These are phyloP conservation scores for Alcedo quadribrachys DNA, from an alignment of 2,797 vertebrate genomes.

Conservation along the genomic window DNA sequence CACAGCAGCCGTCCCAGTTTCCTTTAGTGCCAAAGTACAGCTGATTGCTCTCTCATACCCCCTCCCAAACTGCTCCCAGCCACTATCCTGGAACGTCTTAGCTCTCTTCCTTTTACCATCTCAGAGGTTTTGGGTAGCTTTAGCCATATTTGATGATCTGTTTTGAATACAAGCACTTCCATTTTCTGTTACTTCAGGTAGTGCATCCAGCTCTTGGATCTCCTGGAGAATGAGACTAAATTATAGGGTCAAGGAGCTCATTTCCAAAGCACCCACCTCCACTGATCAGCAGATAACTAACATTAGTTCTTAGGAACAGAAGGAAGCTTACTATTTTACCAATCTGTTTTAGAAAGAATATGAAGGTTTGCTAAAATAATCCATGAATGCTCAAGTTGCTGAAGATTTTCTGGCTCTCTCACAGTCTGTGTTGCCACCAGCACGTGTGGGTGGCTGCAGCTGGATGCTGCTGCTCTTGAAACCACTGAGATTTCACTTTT, in stretches of 20 bases:
- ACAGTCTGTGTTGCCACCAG: neutral
- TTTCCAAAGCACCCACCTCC: neutral
- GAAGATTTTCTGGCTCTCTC: neutral
- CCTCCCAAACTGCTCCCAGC: neutral
- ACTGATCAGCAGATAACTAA: neutral
- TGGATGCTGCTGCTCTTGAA: neutral
- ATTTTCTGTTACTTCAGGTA: neutral
- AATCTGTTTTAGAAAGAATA: neutral
- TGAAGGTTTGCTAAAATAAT: neutral
- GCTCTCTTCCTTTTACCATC: neutral
- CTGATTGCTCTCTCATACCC: rapidly evolving
- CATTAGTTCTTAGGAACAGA: neutral
- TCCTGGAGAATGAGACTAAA: neutral
- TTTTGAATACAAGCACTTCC: neutral
- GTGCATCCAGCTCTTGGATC: neutral
- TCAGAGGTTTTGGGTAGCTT: neutral
- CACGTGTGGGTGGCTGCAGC: neutral
- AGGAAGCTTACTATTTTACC: neutral
- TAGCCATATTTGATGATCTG: neutral
- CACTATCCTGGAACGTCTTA: neutral
- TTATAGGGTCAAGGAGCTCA: neutral
- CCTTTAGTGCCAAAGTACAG: neutral
- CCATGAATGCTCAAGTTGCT: neutral
- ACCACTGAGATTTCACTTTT: neutral
- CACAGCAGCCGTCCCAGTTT: neutral